Evolutionary conservation across 2,888 invertebrate genomes (phyloP).

Genomic region (Trichogramma evanescens): DNA sequence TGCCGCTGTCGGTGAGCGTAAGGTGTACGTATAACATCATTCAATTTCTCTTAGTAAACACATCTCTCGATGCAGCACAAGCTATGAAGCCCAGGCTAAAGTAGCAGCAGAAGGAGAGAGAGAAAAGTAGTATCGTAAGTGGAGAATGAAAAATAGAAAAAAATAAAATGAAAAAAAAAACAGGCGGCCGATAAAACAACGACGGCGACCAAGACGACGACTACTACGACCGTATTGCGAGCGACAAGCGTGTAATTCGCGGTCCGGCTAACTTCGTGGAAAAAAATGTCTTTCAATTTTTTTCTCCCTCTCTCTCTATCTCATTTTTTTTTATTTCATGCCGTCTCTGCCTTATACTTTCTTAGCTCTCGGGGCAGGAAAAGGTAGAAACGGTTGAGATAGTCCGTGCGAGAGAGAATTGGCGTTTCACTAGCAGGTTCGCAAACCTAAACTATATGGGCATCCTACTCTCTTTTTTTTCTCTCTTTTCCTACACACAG

Average conservation of each 20-base stretch:
- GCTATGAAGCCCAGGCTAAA: no score
- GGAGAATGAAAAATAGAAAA: no score
- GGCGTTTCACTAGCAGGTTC: background rate
- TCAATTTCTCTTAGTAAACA: no score
- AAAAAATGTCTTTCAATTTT: conserved; percentile 28
- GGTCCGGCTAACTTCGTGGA: conserved; percentile 36
- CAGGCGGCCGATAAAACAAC: no score
- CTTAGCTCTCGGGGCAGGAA: background rate
- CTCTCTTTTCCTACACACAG: background rate
- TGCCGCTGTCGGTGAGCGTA: no score
- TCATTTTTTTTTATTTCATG: conserved; percentile 7
- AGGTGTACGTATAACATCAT: no score
- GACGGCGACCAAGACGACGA: no score
- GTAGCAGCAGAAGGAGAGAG: no score
- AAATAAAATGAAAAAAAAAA: no score
- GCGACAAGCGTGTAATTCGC: conserved; percentile 46
- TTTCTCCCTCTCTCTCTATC: conserved; percentile 13
- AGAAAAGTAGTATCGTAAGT: no score
- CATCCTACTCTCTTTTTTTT: no score
- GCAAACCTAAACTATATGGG: background rate
- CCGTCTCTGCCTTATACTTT: background rate
- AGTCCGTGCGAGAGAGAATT: conserved; percentile 3
- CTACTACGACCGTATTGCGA: conserved; percentile 26
- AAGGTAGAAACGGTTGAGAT: background rate
- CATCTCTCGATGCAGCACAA: no score